Base-by-base conservation (phyloP, 1,140 invertebrate genomes). In the Ganaspis sp. region DNA sequence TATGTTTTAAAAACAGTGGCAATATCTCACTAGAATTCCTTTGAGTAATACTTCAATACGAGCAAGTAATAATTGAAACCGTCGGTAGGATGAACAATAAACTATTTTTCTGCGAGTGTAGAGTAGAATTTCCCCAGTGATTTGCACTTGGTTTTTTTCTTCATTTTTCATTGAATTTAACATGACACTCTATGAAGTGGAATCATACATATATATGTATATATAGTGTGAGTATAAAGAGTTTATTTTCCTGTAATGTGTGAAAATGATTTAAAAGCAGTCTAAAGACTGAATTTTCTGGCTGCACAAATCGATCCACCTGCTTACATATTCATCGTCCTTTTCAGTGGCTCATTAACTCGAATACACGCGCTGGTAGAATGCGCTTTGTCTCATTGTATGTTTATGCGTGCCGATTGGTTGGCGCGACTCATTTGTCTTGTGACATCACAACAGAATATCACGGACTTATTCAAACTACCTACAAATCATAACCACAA, bases 391-490 rank as follows among this genome's bases (percentile, higher is more conserved):
- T 83, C 73, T 77, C 77, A 74, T 79, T 74, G 73, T 74, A 42
- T 42, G 38, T 69, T 69, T 64, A 21, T 75, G 45, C 75, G 73
- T 64, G 58, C 70, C 77, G 75, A 79, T 81, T 76, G 81, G 81
- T 78, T 75, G 78, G 53, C 74, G 76, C 74, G 75, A 79, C 45
- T 83, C 81, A 83, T 83, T 83, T 83, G 78, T 80, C 72, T 74
- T 71, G 78, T 69, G 73, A 40, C 29, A 38, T 45, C 19, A 54
- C 38, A 54, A 70, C 45, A 29, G 64, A 69, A 69, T 80, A 78
- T 80, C 76, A 75, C 74, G 29, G 73, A 80, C 78, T 77, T 77
- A 79, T 83, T 77, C 78, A 78, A 74, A 80, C 78, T 78, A 76
- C 76, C 76, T 82, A 76, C 17, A 76, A 79, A 69, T 45, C 73